Conservation (phyloP, 1,140 invertebrate species). For the Magallana gigas region DNA sequence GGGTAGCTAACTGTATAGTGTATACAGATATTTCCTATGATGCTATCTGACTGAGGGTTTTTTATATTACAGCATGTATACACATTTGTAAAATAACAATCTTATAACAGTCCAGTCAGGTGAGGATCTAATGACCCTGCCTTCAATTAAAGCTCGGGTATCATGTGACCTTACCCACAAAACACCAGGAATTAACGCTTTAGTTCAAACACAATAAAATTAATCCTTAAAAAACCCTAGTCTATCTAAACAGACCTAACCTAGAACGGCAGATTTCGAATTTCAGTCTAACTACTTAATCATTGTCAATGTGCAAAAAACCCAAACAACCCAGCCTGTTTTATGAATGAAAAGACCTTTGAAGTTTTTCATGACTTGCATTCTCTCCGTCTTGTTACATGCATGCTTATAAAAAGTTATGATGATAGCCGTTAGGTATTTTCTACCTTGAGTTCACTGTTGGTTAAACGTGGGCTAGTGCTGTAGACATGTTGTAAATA, state of each 20-base stretch:
- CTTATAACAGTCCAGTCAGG: background rate
- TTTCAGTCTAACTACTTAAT: background rate
- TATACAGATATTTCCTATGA: too few species aligned
- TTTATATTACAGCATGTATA: background rate
- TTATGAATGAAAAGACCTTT: background rate
- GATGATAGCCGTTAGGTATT: too few species aligned
- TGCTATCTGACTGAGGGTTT: too few species aligned
- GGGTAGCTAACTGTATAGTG: too few species aligned
- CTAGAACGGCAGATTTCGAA: background rate
- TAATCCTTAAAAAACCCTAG: slow-evolving; percentile 7
- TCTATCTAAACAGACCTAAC: background rate
- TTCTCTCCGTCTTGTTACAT: too few species aligned
- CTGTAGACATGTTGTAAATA: background rate
- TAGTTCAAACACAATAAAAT: slow-evolving; percentile 19
- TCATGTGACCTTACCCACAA: background rate
- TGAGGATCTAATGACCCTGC: background rate
- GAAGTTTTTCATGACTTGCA: too few species aligned
- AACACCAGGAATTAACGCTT: slow-evolving; percentile 23
- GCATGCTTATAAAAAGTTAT: too few species aligned
- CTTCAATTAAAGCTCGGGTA: background rate
- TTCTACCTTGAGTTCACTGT: too few species aligned
- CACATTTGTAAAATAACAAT: background rate
- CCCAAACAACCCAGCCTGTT: background rate
- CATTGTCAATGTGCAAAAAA: background rate
- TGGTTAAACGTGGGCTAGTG: background rate